Evolutionary conservation across 2,113 vertebrate genomes (phyloP).

Genomic region (Phrynosoma platyrhinos): DNA sequence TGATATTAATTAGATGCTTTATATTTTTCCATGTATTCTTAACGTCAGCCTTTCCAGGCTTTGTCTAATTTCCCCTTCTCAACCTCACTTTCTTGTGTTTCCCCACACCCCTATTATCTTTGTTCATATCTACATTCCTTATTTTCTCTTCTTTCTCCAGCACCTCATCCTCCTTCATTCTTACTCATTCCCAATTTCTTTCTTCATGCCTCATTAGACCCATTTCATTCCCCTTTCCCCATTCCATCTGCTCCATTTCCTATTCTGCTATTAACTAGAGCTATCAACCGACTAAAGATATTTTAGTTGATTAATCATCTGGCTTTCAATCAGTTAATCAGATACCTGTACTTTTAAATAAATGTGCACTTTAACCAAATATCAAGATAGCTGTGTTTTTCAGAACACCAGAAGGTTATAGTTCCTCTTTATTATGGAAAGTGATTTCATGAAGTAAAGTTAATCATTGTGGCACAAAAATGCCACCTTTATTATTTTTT

Average conservation of each 20-base stretch:
- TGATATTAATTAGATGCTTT: too few species aligned
- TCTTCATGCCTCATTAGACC: slow-evolving; percentile 20
- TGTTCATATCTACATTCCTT: background rate
- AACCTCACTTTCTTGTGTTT: background rate
- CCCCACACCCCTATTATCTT: background rate
- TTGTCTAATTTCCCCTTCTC: background rate
- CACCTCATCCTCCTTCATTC: background rate
- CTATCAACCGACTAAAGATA: slow-evolving; percentile 1
- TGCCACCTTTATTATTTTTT: background rate
- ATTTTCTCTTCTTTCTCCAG: background rate
- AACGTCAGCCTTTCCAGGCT: background rate
- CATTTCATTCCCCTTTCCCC: background rate
- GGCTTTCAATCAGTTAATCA: slow-evolving; percentile 10
- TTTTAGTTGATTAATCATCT: slow-evolving; percentile 14
- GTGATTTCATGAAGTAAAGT: background rate
- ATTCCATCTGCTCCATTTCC: slow-evolving; percentile 5
- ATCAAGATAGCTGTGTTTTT: background rate
- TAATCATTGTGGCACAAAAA: background rate
- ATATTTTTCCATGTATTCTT: too few species aligned
- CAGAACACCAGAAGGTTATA: background rate
- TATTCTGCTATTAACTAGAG: slow-evolving; percentile 7
- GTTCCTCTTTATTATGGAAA: background rate
- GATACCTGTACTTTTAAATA: background rate
- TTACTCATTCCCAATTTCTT: background rate
- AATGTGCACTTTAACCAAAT: background rate